Evolutionary conservation across 2,797 vertebrate genomes (phyloP).

Genomic region (Lutjanus campechanus): DNA sequence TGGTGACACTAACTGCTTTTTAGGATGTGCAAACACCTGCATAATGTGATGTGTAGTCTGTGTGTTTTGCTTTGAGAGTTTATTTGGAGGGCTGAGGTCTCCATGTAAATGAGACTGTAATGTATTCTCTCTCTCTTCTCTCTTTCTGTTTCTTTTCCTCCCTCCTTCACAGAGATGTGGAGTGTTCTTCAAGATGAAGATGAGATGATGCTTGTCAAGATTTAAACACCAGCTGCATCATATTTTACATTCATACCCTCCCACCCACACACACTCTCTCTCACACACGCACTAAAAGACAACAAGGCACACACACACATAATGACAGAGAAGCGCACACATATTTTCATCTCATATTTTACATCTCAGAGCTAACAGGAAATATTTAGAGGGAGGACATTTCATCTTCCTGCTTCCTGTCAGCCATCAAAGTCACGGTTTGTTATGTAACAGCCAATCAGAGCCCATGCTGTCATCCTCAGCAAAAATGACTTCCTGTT

Average conservation of each 20-base stretch:
- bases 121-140: constrained; percentile 12
- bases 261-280: too few relatives aligned
- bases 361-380: constrained; percentile 2
- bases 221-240: constrained; percentile 12
- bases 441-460: constrained; percentile 9
- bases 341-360: not conserved
- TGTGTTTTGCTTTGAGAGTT: not conserved
- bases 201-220: constrained; percentile 18
- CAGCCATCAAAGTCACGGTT: constrained; percentile 21
- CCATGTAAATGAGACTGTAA: constrained; percentile 1
- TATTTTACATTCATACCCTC: not conserved
- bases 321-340: not conserved
- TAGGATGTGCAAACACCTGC: not conserved
- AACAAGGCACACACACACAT: not conserved
- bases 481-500: constrained; percentile 16
- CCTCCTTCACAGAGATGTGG: not conserved
- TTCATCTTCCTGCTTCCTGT: constrained; percentile 24
- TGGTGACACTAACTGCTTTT: not conserved
- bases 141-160: not conserved
- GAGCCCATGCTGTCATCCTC: not conserved
- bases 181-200: constrained; percentile 9
- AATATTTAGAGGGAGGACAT: constrained; percentile 11
- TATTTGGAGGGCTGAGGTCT: not conserved
- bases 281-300: too few relatives aligned
- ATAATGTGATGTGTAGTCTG: not conserved